Conservation (phyloP, 2,797 vertebrate species). For the Orestias chungarensis region DNA sequence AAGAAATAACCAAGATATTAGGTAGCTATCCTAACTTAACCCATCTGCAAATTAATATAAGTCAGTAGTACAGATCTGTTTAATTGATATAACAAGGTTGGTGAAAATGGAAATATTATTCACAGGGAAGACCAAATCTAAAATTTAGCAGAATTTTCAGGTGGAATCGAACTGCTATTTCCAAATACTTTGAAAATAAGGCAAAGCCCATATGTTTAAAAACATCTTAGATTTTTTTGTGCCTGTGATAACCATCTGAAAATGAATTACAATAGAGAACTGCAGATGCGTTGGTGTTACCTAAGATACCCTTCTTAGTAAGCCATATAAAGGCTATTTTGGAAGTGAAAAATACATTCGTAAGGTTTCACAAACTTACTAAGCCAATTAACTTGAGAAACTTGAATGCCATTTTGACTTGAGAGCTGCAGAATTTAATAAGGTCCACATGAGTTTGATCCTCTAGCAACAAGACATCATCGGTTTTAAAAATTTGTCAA, state of each 20-base stretch:
- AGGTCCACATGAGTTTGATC: background rate
- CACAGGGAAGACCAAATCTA: background rate
- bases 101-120: background rate
- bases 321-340: background rate
- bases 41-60: background rate
- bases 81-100: background rate
- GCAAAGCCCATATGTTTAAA: background rate
- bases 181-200: background rate
- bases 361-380: background rate
- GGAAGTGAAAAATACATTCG: background rate
- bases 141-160: too few relatives aligned
- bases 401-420: background rate
- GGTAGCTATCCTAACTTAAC: background rate
- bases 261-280: background rate
- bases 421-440: background rate
- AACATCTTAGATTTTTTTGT: background rate
- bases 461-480: background rate
- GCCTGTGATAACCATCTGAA: background rate
- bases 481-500: background rate
- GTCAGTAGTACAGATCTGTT: background rate
- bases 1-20: background rate
- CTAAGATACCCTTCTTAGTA: background rate
- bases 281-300: background rate
- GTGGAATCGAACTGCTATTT: too few relatives aligned
- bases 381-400: background rate